Base-by-base conservation (phyloP, 2,888 invertebrate species). In the Oxycera nigricornis region DNA sequence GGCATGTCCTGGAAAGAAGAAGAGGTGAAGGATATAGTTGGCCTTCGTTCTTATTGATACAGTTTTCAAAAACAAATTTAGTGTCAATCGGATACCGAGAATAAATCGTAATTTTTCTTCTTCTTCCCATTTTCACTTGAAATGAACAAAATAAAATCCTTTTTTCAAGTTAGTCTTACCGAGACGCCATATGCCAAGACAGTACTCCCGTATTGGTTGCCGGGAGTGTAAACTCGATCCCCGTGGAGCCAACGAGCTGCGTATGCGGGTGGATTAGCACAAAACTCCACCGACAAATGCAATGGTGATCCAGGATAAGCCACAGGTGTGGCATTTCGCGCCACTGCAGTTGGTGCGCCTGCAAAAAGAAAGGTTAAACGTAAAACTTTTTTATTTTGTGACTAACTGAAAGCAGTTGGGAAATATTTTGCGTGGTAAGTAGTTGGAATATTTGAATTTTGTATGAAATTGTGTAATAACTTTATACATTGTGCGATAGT, bases 211-310 rank as follows among this genome's bases (percentile, higher is more conserved):
- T 86, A 86, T 78, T 86, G 86, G 80, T 86, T 86, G 62, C 86
- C 86, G 1, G 86, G 86, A 65, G 85, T 86, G 73, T 85, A 86
- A 55, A 86, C 83, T 17, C 86, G 83, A 80, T 86, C 86, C 1
- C 85, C 86, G 72, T 86, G 86, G 67, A 86, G 76, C 86, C 86
- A 86, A 74, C 86, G 82, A 11, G 86, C 86, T 20, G 86, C 86
- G 79, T 84, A 83, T 11, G 86, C 86, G 3, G 89, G 87, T 2
- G 94, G 94, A 85, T 92, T 92, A 79, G 93, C 92, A 85, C 93
- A 93, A 82, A 92, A 92, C 82, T 92, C 92, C 78, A 91, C 91
- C 50, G 90, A 88, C 52, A 93, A 85, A 77, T 90, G 90, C 76
- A 92, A 84, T 0, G 90, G 88, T 76, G 91, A 90, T 35, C 92